These are phyloP conservation scores for Cygnus buccinator DNA, from an alignment of 2,113 vertebrate genomes.

Conservation along the genomic window DNA sequence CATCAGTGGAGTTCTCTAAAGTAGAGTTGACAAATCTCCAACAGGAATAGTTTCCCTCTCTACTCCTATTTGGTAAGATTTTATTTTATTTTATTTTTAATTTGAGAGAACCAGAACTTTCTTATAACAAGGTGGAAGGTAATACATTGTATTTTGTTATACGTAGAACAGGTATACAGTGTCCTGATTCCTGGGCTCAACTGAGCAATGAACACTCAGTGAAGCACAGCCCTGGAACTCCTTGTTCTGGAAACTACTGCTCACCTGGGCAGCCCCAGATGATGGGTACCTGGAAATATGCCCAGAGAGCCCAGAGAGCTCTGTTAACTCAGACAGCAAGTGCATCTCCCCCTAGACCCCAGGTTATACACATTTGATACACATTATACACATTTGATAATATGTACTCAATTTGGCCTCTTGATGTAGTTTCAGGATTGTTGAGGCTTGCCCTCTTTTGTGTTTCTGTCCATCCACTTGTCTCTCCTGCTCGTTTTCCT, in stretches of 20 bases:
- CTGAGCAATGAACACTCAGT: not conserved
- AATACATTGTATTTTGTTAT: not conserved
- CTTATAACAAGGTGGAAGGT: not conserved
- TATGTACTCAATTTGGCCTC: too few species aligned
- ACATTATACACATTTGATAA: too few species aligned
- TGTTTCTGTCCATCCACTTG: too few species aligned
- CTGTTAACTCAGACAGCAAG: too few species aligned
- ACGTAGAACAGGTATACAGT: not conserved
- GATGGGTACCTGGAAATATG: too few species aligned
- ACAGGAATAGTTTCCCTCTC: not conserved
- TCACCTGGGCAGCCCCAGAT: too few species aligned
- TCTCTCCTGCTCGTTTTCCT: not conserved
- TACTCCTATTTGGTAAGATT: not conserved
- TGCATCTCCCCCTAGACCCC: too few species aligned
- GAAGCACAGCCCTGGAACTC: not conserved
- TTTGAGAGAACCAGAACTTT: not conserved
- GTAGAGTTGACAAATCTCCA: not conserved
- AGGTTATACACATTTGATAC: too few species aligned
- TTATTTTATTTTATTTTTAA: too few species aligned
- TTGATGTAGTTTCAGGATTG: too few species aligned
- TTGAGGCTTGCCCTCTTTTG: too few species aligned
- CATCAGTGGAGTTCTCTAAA: not conserved
- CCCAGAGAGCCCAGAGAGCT: too few species aligned
- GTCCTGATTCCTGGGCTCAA: not conserved
- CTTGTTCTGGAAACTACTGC: not conserved